Conservation (phyloP, 2,797 vertebrate species). For the Rhynchotus rufescens region DNA sequence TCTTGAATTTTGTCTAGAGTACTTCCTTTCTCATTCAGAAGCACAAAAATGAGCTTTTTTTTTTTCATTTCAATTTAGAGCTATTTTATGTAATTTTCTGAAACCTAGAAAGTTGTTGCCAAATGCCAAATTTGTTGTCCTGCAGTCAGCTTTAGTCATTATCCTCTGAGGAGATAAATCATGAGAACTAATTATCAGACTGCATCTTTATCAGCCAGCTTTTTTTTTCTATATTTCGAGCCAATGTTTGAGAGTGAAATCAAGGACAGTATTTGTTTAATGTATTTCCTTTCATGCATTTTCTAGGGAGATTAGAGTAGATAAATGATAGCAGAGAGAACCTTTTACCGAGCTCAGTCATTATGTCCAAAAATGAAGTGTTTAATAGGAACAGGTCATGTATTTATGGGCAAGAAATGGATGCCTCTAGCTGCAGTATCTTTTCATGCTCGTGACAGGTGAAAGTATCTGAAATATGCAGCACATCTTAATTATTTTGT, state of each 20-base stretch:
- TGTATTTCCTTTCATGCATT: constrained; percentile 19
- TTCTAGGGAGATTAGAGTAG: constrained; percentile 33
- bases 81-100: not conserved
- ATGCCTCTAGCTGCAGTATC: not conserved
- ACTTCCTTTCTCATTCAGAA: not conserved
- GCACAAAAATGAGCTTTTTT: not conserved
- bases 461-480: constrained; percentile 1
- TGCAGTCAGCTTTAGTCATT: not conserved
- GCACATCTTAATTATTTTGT: constrained; percentile 42
- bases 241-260: not conserved
- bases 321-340: constrained; percentile 3
- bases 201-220: not conserved
- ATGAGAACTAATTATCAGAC: constrained; percentile 39
- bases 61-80: not conserved
- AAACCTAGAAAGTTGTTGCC: not conserved
- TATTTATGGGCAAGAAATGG: not conserved
- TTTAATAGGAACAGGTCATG: not conserved
- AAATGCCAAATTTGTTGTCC: not conserved
- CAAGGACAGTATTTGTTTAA: constrained; percentile 15
- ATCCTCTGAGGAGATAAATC: not conserved
- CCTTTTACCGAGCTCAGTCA: not conserved
- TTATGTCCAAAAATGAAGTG: not conserved
- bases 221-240: not conserved
- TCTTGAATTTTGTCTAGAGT: not conserved
- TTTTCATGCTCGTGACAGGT: not conserved